Conservation (phyloP, 2,113 vertebrate species). For the Brachypteracias leptosomus region DNA sequence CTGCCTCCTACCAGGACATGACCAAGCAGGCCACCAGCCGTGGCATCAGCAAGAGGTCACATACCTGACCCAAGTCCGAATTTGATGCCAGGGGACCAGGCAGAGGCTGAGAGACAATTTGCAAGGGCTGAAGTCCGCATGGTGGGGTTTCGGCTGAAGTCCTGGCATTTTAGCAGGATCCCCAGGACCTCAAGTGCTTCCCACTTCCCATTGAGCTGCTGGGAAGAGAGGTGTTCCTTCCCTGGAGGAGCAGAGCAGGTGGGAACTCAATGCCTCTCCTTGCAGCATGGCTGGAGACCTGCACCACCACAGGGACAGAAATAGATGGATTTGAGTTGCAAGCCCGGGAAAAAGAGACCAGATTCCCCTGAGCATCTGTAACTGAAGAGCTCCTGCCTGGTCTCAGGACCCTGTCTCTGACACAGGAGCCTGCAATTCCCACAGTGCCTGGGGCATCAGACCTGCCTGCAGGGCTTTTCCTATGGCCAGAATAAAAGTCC, state of each 20-base stretch:
- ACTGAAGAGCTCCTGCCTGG: background rate
- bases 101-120: background rate
- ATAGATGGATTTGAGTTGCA: background rate
- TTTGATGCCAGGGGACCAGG: background rate
- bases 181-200: background rate
- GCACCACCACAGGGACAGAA: background rate
- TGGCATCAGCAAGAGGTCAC: conserved; percentile 35
- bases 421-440: background rate
- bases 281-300: background rate
- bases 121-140: fast-evolving
- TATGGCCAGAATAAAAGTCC: background rate
- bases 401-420: background rate
- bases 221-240: background rate
- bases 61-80: conserved; percentile 60
- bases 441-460: background rate
- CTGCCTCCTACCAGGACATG: conserved; percentile 76
- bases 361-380: background rate
- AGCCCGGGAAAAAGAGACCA: background rate
- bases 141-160: fast-evolving
- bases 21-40: conserved; percentile 54
- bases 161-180: background rate
- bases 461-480: background rate
- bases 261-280: background rate
- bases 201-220: background rate
- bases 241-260: fast-evolving